These are phyloP conservation scores for Danio aesculapii DNA, from an alignment of 2,797 vertebrate species.

Conservation along the genomic window DNA sequence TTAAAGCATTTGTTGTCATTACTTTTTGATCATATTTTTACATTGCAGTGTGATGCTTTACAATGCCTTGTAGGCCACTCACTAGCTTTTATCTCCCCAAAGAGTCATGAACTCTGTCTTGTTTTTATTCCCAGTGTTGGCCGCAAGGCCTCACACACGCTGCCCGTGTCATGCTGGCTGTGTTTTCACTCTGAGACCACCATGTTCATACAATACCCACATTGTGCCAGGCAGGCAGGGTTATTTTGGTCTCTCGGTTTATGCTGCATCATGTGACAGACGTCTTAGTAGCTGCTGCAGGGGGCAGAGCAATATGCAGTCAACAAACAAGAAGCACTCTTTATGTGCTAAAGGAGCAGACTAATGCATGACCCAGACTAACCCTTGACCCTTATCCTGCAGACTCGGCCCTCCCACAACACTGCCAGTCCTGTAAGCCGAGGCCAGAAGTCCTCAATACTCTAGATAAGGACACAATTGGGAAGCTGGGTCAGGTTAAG, in stretches of 20 bases:
- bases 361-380: conserved; percentile 20
- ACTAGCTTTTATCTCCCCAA: neutral
- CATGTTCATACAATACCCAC: conserved; percentile 40
- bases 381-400: conserved; percentile 14
- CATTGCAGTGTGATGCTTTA: neutral
- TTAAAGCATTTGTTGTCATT: neutral
- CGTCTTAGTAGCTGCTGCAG: conserved; percentile 22
- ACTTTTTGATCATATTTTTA: too few relatives aligned
- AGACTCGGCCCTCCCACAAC: neutral
- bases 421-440: neutral
- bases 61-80: neutral
- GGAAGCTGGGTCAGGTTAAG: conserved; percentile 29
- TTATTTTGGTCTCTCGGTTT: conserved; percentile 41
- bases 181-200: conserved; percentile 13
- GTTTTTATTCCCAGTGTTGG: conserved; percentile 4
- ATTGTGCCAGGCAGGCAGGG: conserved; percentile 36
- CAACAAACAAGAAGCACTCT: conserved; percentile 17
- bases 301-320: conserved; percentile 15
- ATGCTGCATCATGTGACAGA: conserved; percentile 43
- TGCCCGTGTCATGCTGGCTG: conserved; percentile 7
- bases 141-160: neutral
- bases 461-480: conserved; percentile 25
- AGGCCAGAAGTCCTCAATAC: conserved; percentile 7
- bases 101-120: conserved; percentile 3
- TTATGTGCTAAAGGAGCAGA: neutral